phyloP scores from a whole-genome alignment of 2,888 invertebrate species.

The Agrilus cyanescens region DNA sequence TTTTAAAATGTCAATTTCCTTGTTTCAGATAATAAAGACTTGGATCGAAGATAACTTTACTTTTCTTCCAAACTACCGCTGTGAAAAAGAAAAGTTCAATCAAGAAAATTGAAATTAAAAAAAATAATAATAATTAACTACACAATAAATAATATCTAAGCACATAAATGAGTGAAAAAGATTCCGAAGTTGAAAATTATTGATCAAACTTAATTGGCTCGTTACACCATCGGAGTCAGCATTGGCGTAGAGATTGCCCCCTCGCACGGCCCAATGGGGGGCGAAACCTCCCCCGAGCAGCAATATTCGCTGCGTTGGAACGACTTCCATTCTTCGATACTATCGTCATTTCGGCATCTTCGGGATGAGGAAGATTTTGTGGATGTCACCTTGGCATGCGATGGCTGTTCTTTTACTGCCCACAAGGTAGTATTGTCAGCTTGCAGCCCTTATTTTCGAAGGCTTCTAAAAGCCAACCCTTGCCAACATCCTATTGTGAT shows the following conservation, averaged over 20 bases:
- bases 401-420: slow-evolving; percentile 77
- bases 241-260: slow-evolving; percentile 38
- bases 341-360: slow-evolving; percentile 79
- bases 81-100: too few species aligned
- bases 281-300: slow-evolving; percentile 55
- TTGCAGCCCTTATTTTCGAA: slow-evolving; percentile 85
- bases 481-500: slow-evolving; percentile 86
- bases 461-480: slow-evolving; percentile 78
- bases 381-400: slow-evolving; percentile 86
- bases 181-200: too few species aligned
- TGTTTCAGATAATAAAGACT: too few species aligned
- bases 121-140: too few species aligned
- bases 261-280: slow-evolving; percentile 44
- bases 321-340: slow-evolving; percentile 85
- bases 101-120: too few species aligned
- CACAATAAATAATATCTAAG: too few species aligned
- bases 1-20: too few species aligned
- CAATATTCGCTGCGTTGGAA: slow-evolving; percentile 92
- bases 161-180: too few species aligned
- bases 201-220: too few species aligned
- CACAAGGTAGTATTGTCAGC: slow-evolving; percentile 86
- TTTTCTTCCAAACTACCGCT: too few species aligned
- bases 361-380: slow-evolving; percentile 87
- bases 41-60: too few species aligned
- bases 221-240: slow-evolving; percentile 24